Conservation (phyloP, 2,113 vertebrate genomes). For the Oxygymnocypris stewartii region DNA sequence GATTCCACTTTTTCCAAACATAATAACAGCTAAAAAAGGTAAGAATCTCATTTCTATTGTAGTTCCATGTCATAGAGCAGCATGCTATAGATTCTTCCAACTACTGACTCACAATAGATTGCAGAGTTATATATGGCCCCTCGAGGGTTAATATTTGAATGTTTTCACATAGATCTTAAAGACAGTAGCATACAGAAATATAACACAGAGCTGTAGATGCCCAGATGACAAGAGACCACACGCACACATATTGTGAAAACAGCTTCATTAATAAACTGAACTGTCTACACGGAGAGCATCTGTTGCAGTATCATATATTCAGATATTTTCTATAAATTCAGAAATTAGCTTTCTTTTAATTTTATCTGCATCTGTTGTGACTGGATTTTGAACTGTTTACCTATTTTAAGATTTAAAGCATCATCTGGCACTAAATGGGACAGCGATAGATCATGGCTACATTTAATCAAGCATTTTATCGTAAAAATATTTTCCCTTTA, state of each 20-base stretch:
- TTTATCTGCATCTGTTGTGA: not conserved
- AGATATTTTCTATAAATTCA: not conserved
- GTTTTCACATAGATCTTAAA: not conserved
- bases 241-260: not conserved
- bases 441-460: not conserved
- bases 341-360: not conserved
- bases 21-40: conserved; percentile 1
- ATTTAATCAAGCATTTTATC: not conserved
- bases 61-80: too few relatives aligned
- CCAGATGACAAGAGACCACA: not conserved
- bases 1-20: conserved; percentile 30
- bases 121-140: not conserved
- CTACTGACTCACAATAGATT: not conserved
- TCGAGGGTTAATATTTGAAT: not conserved
- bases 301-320: not conserved
- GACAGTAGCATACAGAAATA: not conserved
- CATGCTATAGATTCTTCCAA: too few relatives aligned
- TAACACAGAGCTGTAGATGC: not conserved
- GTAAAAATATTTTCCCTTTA: not conserved
- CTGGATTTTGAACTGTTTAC: not conserved
- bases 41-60: not conserved
- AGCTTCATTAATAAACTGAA: not conserved
- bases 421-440: not conserved
- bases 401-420: not conserved
- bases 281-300: not conserved